Percentiles rank a stretch among this genome's conserved stretches.
These are phyloP conservation scores for Drosophila mercatorum DNA, from an alignment of 2,888 invertebrate species.

Conservation along the genomic window DNA sequence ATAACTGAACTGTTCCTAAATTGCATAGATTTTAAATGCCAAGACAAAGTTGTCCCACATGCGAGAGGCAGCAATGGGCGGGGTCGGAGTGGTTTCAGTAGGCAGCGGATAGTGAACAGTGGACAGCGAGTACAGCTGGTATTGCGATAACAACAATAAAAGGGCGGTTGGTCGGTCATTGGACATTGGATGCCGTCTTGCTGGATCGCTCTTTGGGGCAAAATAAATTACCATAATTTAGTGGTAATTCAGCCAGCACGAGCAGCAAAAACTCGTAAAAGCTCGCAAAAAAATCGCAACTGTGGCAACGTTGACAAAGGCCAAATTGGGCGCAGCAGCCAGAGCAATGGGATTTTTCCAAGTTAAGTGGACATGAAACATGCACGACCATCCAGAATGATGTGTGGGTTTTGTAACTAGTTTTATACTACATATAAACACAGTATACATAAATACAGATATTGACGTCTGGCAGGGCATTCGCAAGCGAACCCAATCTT, in stretches of 20 bases:
- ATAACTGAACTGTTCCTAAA: constrained; percentile 45
- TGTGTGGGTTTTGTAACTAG: constrained; percentile 61
- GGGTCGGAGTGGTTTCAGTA: not conserved
- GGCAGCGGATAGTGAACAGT: not conserved
- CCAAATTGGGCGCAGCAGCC: not conserved
- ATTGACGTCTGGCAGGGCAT: not conserved
- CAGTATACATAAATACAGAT: not conserved
- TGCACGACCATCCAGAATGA: constrained; percentile 27
- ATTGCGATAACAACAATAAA: constrained; percentile 52
- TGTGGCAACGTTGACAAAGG: constrained; percentile 50
- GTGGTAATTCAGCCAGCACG: constrained; percentile 76
- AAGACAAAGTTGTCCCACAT: constrained; percentile 51
- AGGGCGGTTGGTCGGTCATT: constrained; percentile 2
- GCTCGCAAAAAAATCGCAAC: constrained; percentile 27
- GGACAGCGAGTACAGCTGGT: constrained; percentile 18
- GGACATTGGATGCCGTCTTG: constrained; percentile 62
- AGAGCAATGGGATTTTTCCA: constrained; percentile 42
- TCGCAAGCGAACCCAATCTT: not conserved
- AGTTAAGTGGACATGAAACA: constrained; percentile 64
- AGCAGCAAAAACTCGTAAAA: constrained; percentile 52
- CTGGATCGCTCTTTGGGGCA: constrained; percentile 75
- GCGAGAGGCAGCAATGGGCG: constrained; percentile 6
- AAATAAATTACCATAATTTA: constrained; percentile 80
- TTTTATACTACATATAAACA: constrained; percentile 18
- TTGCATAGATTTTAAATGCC: constrained; percentile 54